Evolutionary conservation across 1,140 invertebrate genomes (phyloP).

Genomic region (Ruditapes philippinarum): DNA sequence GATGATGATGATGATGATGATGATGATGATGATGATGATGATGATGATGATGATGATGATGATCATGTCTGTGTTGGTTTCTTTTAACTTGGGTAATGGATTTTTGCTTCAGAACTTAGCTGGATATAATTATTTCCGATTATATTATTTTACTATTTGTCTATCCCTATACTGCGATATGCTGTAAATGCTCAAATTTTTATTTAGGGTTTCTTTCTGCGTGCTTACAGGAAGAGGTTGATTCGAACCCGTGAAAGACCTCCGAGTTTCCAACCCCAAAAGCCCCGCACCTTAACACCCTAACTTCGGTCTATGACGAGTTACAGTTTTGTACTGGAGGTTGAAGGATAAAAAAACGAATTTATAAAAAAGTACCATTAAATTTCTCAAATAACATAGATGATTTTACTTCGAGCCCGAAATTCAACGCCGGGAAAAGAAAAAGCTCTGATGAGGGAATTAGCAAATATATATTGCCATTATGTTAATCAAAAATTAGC

Average conservation of each 20-base stretch:
- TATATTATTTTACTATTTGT: too few relatives aligned
- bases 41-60: too few relatives aligned
- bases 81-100: too few relatives aligned
- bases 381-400: conserved; percentile 40
- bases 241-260: conserved; percentile 26
- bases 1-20: too few relatives aligned
- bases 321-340: neutral
- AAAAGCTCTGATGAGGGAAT: neutral
- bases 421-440: conserved; percentile 34
- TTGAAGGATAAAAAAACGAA: neutral
- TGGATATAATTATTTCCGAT: too few relatives aligned
- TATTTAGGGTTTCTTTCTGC: neutral
- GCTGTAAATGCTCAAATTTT: too few relatives aligned
- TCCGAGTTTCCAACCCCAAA: conserved; percentile 28
- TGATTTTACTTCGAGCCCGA: neutral
- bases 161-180: too few relatives aligned
- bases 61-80: too few relatives aligned
- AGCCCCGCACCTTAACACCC: conserved; percentile 4
- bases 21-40: too few relatives aligned
- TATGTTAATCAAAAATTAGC: neutral
- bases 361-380: conserved; percentile 36
- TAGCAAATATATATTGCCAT: neutral
- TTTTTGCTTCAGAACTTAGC: too few relatives aligned
- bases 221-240: conserved; percentile 10
- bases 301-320: neutral